Evolutionary conservation across 2,113 vertebrate genomes (phyloP).

Genomic region (Haplochromis vanheusdeni): DNA sequence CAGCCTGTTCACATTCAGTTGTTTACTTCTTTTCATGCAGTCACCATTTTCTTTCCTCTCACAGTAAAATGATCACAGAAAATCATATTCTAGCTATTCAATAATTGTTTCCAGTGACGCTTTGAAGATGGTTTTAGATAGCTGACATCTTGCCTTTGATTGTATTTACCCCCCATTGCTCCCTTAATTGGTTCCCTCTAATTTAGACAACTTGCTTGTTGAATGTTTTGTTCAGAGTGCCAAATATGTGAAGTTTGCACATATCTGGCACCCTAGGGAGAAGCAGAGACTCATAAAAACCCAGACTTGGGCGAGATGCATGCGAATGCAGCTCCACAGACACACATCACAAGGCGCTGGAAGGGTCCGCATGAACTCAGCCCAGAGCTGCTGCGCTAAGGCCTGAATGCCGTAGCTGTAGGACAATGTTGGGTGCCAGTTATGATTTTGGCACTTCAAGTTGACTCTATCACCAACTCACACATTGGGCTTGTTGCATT

Average conservation of each 20-base stretch:
- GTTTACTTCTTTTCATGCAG: neutral
- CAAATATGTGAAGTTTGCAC: neutral
- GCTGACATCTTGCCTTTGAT: constrained; percentile 16
- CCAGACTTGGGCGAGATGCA: neutral
- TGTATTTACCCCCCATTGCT: neutral
- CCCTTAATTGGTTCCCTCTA: neutral
- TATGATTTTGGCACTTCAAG: neutral
- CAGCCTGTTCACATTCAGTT: neutral
- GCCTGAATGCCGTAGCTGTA: neutral
- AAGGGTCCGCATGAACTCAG: constrained; percentile 1
- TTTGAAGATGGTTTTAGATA: neutral
- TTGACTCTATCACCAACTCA: neutral
- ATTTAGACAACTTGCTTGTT: neutral
- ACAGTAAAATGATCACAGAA: neutral
- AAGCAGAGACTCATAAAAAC: neutral
- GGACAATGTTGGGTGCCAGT: neutral
- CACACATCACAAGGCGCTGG: neutral
- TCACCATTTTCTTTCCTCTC: neutral
- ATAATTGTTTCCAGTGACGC: neutral
- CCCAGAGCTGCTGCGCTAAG: neutral
- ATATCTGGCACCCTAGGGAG: neutral
- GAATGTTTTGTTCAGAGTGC: neutral
- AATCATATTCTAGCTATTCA: neutral
- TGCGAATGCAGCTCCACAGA: neutral
- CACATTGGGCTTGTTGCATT: neutral